Evolutionary conservation across 2,113 vertebrate species (phyloP).

Genomic region (Serinus canaria): DNA sequence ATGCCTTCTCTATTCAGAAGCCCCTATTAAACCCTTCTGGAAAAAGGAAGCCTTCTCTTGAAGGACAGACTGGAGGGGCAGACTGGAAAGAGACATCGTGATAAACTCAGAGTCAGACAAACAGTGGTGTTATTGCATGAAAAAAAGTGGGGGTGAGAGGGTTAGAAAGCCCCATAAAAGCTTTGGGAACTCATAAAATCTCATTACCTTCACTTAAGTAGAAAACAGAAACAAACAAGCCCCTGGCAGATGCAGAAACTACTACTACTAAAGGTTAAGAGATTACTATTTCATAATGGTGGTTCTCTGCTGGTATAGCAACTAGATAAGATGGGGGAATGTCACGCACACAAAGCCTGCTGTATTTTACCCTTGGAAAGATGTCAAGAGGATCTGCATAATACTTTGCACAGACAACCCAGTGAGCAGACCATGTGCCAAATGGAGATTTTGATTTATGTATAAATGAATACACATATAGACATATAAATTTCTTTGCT

Average conservation of each 20-base stretch:
- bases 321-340: background rate
- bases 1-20: background rate
- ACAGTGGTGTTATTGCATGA: background rate
- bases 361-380: background rate
- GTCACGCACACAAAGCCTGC: background rate
- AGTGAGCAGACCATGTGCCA: background rate
- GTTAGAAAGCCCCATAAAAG: background rate
- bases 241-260: background rate
- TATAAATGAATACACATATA: background rate
- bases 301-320: background rate
- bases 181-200: background rate
- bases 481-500: background rate
- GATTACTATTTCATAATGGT: background rate
- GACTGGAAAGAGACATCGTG: background rate
- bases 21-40: background rate
- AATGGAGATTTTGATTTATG: background rate
- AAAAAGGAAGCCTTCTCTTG: background rate
- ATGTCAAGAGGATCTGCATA: constrained; percentile 10
- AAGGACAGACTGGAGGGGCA: background rate
- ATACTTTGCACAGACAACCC: background rate
- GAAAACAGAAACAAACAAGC: background rate
- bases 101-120: background rate
- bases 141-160: background rate
- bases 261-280: background rate
- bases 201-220: background rate